Base-by-base conservation (phyloP, 2,113 vertebrate species). In the Vulpes ferrilata region DNA sequence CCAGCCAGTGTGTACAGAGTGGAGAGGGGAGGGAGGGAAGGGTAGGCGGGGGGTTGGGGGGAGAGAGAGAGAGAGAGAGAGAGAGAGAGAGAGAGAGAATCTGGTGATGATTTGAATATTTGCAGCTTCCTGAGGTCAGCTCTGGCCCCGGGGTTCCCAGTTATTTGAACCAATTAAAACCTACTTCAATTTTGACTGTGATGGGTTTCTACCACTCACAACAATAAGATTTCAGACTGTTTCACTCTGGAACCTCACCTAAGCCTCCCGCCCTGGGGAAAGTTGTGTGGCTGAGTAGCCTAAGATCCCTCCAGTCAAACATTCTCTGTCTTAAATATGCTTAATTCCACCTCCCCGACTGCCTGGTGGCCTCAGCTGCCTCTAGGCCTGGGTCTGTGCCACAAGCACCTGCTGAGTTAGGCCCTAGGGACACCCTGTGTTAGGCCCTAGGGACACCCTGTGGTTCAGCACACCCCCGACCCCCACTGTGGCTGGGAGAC, bases 31-130 rank as follows among this genome's bases (percentile, higher is more conserved):
- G 81, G 32, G 30, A 62, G 74, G 35, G 2, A 20, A 4, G 16
- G 27, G n/a, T 13, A 25, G 16, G 43, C 6, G 35, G 69, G 53
- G 22, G 25, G 23, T 43, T 22, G 53, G 32, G 35, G 35, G 35
- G 35, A 35, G 13, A 59, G 67, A n/a, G 2, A 9, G 0, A 15
- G 32, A 17, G 12, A 17, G 13, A 23, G 10, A n/a, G 43, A 25
- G 32, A 11, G 13, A 1, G 13, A 2, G 65, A 10, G 4, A 13
- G 22, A 2, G 65, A 10, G 4, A 13, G 3, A 2, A 35, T 43
- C 73, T 11, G 2, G 8, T 6, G 51, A 11, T 15, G 15, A 2
- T 43, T 7, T 20, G 48, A 16, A 3, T 32, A 27, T 22, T 30
- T 38, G 23, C 5, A 1, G 30, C 30, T 57, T 48, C 80, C 71